Percentiles rank a stretch among this genome's conserved stretches.
phyloP scores from a whole-genome alignment of 1,140 invertebrate genomes.

The Drosophila ercepeae region DNA sequence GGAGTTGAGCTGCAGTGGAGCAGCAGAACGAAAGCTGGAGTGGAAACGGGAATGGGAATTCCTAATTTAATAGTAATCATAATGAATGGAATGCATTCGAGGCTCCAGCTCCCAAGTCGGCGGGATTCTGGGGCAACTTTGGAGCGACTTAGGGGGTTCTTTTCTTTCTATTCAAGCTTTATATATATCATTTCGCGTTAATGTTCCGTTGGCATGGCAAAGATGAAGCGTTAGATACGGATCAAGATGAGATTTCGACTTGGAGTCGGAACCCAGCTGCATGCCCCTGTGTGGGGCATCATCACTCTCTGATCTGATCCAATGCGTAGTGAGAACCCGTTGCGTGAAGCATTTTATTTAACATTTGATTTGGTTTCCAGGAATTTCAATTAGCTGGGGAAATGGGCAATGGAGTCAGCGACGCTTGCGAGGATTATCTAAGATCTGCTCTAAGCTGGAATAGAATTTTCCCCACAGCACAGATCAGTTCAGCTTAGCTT shows the following conservation, averaged over 20 bases:
- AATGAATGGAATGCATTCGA: constrained; percentile 62
- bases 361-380: constrained; percentile 53
- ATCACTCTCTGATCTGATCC: constrained; percentile 14
- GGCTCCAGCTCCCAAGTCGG: constrained; percentile 26
- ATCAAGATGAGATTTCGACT: constrained; percentile 14
- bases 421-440: constrained; percentile 47
- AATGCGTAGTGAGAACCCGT: constrained; percentile 43
- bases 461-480: constrained; percentile 13
- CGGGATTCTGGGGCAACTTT: constrained; percentile 31
- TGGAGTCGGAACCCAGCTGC: constrained; percentile 2
- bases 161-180: neutral
- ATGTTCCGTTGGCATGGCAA: constrained; percentile 30
- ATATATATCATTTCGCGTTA: constrained; percentile 38
- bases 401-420: constrained; percentile 38
- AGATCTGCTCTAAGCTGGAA: constrained; percentile 53
- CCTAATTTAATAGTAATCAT: constrained; percentile 66
- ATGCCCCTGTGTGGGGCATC: constrained; percentile 24
- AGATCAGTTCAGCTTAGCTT: constrained; percentile 8
- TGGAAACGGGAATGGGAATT: constrained; percentile 57
- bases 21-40: constrained; percentile 38
- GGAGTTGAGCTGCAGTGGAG: neutral
- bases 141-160: neutral
- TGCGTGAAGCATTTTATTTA: constrained; percentile 35
- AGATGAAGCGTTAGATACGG: constrained; percentile 18
- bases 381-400: constrained; percentile 57